These are phyloP conservation scores for Micrastur ruficollis DNA, from an alignment of 2,797 vertebrate species.

Conservation along the genomic window DNA sequence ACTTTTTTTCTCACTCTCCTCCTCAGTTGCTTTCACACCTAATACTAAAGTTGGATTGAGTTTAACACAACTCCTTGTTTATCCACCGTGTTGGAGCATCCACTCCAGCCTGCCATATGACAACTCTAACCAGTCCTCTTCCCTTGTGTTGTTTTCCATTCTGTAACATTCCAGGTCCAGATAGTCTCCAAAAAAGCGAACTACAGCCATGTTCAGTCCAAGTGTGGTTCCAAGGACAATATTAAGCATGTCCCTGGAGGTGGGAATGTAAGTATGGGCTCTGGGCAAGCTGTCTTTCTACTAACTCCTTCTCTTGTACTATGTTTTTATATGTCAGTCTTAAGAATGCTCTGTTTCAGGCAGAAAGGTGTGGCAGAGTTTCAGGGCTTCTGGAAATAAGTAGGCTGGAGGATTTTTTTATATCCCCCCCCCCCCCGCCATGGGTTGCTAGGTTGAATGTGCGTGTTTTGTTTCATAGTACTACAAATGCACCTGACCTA, in stretches of 20 bases:
- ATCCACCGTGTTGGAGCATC: background rate
- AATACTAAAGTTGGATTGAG: background rate
- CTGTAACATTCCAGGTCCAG: slow-evolving; percentile 93
- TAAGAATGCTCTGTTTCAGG: background rate
- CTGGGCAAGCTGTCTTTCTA: slow-evolving; percentile 28
- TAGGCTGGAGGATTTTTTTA: background rate
- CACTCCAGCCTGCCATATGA: slow-evolving; percentile 15
- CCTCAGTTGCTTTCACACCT: slow-evolving; percentile 18
- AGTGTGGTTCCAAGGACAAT: slow-evolving; percentile 96
- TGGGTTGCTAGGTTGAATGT: fast-evolving
- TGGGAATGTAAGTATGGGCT: slow-evolving; percentile 90
- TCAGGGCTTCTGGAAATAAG: background rate
- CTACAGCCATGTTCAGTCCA: slow-evolving; percentile 98
- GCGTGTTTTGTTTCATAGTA: fast-evolving
- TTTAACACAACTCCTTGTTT: background rate
- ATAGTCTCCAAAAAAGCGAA: slow-evolving; percentile 98
- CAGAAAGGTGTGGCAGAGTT: background rate
- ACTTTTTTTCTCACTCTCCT: background rate
- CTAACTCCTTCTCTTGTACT: slow-evolving; percentile 23
- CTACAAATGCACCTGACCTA: fast-evolving
- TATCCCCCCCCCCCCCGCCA: no score
- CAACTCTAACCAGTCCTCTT: slow-evolving; percentile 76
- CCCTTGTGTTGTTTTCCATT: slow-evolving; percentile 80
- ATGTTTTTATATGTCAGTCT: background rate
- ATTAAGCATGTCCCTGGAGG: slow-evolving; percentile 96